Evolutionary conservation across 2,113 vertebrate genomes (phyloP).

Genomic region (Sprattus sprattus): DNA sequence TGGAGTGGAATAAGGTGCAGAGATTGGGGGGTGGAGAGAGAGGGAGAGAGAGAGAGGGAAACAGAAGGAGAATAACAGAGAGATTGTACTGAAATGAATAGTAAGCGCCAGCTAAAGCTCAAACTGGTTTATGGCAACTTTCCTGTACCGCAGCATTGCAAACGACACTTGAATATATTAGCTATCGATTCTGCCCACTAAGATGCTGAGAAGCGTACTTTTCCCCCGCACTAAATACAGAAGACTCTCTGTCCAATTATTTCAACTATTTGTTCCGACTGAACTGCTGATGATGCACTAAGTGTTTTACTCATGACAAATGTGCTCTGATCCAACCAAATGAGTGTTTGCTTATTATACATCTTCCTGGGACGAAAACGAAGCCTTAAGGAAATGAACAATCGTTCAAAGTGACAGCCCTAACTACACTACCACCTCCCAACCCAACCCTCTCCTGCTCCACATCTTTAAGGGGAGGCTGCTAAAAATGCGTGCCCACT

Average conservation of each 20-base stretch:
- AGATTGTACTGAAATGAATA: not conserved
- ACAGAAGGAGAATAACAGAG: not conserved
- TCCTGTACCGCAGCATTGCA: not conserved
- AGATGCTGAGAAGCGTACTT: not conserved
- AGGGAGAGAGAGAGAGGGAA: not conserved
- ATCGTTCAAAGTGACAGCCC: not conserved
- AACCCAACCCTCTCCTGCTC: not conserved
- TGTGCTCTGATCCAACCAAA: not conserved
- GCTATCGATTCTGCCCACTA: not conserved
- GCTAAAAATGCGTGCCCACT: not conserved
- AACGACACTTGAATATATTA: not conserved
- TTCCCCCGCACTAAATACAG: not conserved
- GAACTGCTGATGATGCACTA: not conserved
- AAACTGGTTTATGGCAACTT: not conserved
- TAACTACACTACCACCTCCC: not conserved
- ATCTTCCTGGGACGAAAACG: not conserved
- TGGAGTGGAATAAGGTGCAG: not conserved
- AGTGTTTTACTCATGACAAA: not conserved
- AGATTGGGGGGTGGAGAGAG: not conserved
- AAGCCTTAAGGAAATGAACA: not conserved
- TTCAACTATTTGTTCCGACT: not conserved
- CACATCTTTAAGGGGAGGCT: not conserved
- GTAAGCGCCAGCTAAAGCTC: not conserved
- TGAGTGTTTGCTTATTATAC: conserved; percentile 13
- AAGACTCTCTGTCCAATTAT: not conserved